Evolutionary conservation across 2,797 vertebrate genomes (phyloP).

Genomic region (Cephalopachus bancanus): DNA sequence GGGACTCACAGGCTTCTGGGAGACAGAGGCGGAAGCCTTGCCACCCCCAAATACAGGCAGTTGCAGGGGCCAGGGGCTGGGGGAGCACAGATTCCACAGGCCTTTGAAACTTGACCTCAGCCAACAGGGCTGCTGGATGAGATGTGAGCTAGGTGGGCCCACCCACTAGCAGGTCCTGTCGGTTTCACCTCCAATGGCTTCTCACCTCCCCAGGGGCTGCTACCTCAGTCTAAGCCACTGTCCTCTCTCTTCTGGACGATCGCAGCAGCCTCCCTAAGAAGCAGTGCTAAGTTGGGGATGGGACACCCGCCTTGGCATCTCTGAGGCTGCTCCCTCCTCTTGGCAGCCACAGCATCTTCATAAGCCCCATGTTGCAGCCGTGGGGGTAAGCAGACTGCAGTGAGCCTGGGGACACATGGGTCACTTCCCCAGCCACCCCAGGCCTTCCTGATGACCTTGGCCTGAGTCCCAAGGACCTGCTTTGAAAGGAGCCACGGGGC

Average conservation of each 20-base stretch:
- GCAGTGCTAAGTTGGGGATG: background rate
- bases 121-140: background rate
- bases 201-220: background rate
- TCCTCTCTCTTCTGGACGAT: background rate
- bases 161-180: background rate
- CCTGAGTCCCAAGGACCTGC: background rate
- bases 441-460: background rate
- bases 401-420: background rate
- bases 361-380: background rate
- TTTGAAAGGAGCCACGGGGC: conserved; percentile 27
- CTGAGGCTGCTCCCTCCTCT: background rate
- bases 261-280: background rate
- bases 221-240: fast-evolving
- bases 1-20: fast-evolving
- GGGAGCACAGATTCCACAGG: background rate
- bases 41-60: background rate
- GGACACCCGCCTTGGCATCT: background rate
- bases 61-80: too few relatives aligned
- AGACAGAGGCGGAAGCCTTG: background rate
- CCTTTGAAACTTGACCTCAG: background rate
- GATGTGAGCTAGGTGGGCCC: background rate
- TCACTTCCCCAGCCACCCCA: background rate
- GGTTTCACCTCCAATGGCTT: background rate
- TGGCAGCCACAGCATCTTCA: background rate
- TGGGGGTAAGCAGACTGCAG: fast-evolving